Conservation (phyloP, 64 coral and sea anemone species). For the Porites australiensis region DNA sequence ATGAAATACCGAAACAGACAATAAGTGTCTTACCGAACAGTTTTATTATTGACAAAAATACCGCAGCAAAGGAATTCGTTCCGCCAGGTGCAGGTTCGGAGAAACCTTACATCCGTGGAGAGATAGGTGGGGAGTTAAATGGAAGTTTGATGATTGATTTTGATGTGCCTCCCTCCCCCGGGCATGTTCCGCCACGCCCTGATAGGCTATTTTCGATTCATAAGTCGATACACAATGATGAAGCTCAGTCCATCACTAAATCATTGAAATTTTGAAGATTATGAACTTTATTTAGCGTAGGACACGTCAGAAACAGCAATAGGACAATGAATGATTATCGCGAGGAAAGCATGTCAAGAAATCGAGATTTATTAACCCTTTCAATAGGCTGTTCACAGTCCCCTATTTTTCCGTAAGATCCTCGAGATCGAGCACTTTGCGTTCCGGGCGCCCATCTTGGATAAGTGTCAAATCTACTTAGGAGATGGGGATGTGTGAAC, state of each 20-base stretch:
- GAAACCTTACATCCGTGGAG: neutral
- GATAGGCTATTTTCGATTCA: constrained; percentile 10
- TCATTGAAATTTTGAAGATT: neutral
- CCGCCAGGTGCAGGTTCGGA: neutral
- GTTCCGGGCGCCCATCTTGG: too few species aligned
- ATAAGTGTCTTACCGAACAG: too few species aligned
- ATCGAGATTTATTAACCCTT: too few species aligned
- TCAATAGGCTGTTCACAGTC: too few species aligned
- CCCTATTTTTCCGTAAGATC: too few species aligned
- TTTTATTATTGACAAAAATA: neutral
- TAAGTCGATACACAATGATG: neutral
- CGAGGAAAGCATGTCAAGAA: too few species aligned
- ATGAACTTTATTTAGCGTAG: neutral
- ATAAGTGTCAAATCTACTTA: too few species aligned
- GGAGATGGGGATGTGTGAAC: too few species aligned
- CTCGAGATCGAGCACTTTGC: too few species aligned
- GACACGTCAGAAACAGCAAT: too few species aligned
- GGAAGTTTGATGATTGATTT: neutral
- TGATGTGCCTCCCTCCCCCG: constrained; percentile 38
- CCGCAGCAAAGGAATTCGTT: neutral
- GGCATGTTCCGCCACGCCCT: constrained; percentile 2
- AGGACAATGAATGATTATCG: too few species aligned
- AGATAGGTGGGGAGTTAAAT: neutral
- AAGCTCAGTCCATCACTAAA: neutral
- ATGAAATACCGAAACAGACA: neutral